Evolutionary conservation across 2,888 invertebrate genomes (phyloP).

Genomic region (Masnerella sp.): DNA sequence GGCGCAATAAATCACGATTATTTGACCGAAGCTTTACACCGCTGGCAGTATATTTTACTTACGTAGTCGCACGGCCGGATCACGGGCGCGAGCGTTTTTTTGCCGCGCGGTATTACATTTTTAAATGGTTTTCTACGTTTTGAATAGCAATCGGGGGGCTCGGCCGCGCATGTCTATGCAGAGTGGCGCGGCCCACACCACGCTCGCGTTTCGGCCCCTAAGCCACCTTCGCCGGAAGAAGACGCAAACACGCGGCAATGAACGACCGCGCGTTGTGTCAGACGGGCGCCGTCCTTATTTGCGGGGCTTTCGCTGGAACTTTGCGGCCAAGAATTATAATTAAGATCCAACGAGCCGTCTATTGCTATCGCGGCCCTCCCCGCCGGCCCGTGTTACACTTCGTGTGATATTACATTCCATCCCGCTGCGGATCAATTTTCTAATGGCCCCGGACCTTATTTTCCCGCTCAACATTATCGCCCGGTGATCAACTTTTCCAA

Average conservation of each 20-base stretch:
- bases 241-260: constrained; percentile 27
- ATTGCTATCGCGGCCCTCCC: constrained; percentile 38
- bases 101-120: constrained; percentile 75
- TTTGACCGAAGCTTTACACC: constrained; percentile 76
- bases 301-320: constrained; percentile 72
- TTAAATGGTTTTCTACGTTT: constrained; percentile 78
- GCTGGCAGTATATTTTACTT: constrained; percentile 77
- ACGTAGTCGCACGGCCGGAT: constrained; percentile 76
- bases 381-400: constrained; percentile 64
- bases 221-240: constrained; percentile 52
- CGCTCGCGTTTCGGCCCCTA: constrained; percentile 36
- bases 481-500: too few species aligned
- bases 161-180: constrained; percentile 34
- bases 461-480: constrained; percentile 35
- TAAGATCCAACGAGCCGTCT: constrained; percentile 70
- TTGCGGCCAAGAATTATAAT: constrained; percentile 76
- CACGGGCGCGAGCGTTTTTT: constrained; percentile 67
- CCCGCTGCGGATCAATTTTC: constrained; percentile 72
- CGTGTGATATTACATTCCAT: constrained; percentile 75
- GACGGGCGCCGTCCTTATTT: constrained; percentile 74
- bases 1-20: constrained; percentile 77
- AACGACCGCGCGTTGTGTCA: constrained; percentile 69
- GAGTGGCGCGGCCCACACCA: constrained; percentile 9
- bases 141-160: constrained; percentile 76
- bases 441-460: constrained; percentile 73